Percentiles rank a stretch among this genome's conserved stretches.
phyloP scores from a whole-genome alignment of 1,140 invertebrate genomes.

The Lepidurus arcticus region DNA sequence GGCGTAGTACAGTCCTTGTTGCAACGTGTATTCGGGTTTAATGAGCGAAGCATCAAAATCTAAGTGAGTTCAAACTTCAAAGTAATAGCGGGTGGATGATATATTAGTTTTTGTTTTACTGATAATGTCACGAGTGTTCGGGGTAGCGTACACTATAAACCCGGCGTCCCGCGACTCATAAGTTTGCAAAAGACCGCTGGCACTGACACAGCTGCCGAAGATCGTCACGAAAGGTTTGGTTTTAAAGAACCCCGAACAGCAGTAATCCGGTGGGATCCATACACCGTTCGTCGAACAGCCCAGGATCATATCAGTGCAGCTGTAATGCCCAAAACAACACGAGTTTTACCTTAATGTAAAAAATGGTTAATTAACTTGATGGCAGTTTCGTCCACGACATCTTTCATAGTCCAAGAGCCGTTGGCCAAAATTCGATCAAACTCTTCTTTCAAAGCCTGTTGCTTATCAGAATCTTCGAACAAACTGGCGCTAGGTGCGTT shows the following conservation, averaged over 20 bases:
- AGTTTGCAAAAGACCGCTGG: neutral
- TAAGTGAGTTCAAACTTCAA: neutral
- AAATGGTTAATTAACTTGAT: neutral
- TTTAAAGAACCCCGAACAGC: conserved; percentile 10
- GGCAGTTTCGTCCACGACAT: conserved; percentile 25
- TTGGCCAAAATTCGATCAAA: conserved; percentile 24
- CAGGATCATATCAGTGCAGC: neutral
- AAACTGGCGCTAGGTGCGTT: neutral
- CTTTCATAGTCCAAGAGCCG: conserved; percentile 22
- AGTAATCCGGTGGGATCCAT: neutral
- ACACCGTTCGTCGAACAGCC: neutral
- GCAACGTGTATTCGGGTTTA: neutral
- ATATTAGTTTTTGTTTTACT: neutral
- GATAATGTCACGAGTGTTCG: neutral
- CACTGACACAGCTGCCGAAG: neutral
- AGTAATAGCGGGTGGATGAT: neutral
- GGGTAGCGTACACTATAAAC: neutral
- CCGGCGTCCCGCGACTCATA: conserved; percentile 17
- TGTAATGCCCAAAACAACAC: neutral
- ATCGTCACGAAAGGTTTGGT: neutral
- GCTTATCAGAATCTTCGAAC: neutral
- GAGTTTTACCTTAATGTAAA: neutral
- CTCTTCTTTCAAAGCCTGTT: conserved; percentile 3
- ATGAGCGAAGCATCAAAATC: conserved; percentile 2
- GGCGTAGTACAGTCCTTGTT: neutral